Percentiles rank a stretch among this genome's conserved stretches.
Evolutionary conservation across 1,140 invertebrate genomes (phyloP).

Genomic region (Drosophila ironensis): DNA sequence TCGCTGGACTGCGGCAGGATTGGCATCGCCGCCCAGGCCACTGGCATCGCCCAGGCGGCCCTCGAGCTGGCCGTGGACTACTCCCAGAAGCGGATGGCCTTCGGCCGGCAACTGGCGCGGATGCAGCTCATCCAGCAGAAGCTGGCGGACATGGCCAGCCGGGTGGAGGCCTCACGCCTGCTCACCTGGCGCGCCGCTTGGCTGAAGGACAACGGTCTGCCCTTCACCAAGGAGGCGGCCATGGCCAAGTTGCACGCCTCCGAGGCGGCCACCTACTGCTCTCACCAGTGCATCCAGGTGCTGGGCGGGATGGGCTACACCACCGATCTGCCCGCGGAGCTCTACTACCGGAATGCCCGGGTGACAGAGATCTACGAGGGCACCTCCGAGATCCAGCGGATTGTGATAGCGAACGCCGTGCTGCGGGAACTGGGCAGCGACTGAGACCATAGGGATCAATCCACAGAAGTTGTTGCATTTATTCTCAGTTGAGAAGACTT

Average conservation of each 20-base stretch:
- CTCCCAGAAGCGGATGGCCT: constrained; percentile 92
- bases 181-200: constrained; percentile 95
- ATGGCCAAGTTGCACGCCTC: constrained; percentile 97
- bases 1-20: constrained; percentile 93
- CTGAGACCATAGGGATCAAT: too few species aligned
- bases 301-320: constrained; percentile 96
- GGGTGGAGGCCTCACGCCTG: constrained; percentile 91
- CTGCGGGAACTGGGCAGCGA: constrained; percentile 32
- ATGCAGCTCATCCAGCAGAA: constrained; percentile 95
- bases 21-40: constrained; percentile 93
- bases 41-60: constrained; percentile 95
- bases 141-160: constrained; percentile 94
- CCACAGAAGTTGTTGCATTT: too few species aligned
- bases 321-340: constrained; percentile 96
- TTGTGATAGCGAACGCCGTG: constrained; percentile 95
- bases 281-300: constrained; percentile 87
- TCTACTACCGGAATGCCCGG: constrained; percentile 94
- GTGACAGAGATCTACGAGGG: constrained; percentile 97
- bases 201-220: constrained; percentile 92
- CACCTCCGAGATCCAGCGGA: constrained; percentile 97
- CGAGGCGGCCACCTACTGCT: constrained; percentile 94
- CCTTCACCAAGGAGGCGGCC: constrained; percentile 96
- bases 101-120: constrained; percentile 93
- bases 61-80: constrained; percentile 97
- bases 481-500: too few species aligned